Base-by-base conservation (phyloP, 2,888 invertebrate genomes). In the Protonemura montana region DNA sequence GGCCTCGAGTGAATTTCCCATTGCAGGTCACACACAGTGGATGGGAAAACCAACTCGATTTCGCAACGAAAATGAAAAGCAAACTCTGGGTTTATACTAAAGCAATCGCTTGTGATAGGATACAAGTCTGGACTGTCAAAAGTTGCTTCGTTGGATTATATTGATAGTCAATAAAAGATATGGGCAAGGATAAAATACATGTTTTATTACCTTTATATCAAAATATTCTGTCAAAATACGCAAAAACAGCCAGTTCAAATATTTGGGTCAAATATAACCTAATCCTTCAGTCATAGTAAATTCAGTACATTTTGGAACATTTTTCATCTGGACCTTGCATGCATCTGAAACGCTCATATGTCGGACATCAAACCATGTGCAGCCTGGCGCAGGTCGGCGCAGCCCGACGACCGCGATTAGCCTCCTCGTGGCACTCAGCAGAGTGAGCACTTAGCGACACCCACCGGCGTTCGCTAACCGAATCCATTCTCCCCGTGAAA, bases 401-500 rank as follows among this genome's bases (percentile, higher is more conserved):
- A 10, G 59, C 59, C n/a, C n/a, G n/a, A n/a, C n/a, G 59, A 3
- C 59, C 13, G 21, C 59, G 59, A 59, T 59, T 59, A 59, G 59
- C 59, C 59, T 59, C 59, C 16, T 59, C 59, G 6, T 59, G 59
- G 59, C 59, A 59, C 59, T 59, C 59, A 59, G 59, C 59, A 59
- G 59, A 59, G 59, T 59, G 59, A 59, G 59, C 59, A 59, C 59
- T 59, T 59, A 59, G 21, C 59, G 59, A 59, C 59, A 59, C 16
- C 59, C 59, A 59, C 59, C 59, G 59, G 59, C 59, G 59, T 59
- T 21, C 59, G 59, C 59, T 59, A 59, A 59, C 59, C 59, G 59
- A 59, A 59, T 59, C 59, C 59, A 59, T 59, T 59, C 59, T 10
- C 59, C 59, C 59, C 3, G 59, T 59, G 59, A 59, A 59, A 59